Conservation (phyloP, 2,888 invertebrate species). For the Furcula furcula region DNA sequence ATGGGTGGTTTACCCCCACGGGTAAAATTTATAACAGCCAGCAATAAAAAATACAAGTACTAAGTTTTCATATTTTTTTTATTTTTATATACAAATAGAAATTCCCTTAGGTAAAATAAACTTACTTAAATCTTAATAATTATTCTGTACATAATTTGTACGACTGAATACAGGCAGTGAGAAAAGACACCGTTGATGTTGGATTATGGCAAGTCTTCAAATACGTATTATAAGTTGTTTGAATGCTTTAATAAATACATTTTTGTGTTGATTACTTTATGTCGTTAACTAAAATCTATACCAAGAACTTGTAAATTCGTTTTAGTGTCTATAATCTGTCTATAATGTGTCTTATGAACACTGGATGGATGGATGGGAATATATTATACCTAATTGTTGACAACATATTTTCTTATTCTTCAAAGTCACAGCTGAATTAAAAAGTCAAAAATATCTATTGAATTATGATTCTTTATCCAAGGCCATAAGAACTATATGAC, state of each 20-base stretch:
- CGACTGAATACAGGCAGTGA: constrained; percentile 60
- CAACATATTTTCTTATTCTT: too few species aligned
- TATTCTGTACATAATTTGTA: constrained; percentile 61
- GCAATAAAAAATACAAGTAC: constrained; percentile 11
- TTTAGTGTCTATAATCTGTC: too few species aligned
- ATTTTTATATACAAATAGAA: constrained; percentile 78
- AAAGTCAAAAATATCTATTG: too few species aligned
- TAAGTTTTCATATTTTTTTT: constrained; percentile 41
- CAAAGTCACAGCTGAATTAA: too few species aligned
- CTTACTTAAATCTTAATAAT: constrained; percentile 65
- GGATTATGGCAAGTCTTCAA: constrained; percentile 43
- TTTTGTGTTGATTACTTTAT: constrained; percentile 17
- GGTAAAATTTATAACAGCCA: too few species aligned
- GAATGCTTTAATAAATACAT: constrained; percentile 40
- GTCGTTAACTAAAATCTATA: constrained; percentile 19
- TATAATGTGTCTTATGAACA: too few species aligned
- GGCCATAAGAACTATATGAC: too few species aligned
- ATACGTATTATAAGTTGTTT: constrained; percentile 11
- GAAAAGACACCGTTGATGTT: constrained; percentile 39
- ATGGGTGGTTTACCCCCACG: too few species aligned
- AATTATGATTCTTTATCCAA: too few species aligned
- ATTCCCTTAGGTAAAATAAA: constrained; percentile 67
- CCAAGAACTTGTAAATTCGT: constrained; percentile 18
- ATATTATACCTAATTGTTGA: too few species aligned
- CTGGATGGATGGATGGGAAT: too few species aligned